Evolutionary conservation across 1,140 invertebrate species (phyloP), one percentile per base, ranked within the genome.

Genomic region (Philaenus spumarius): DNA sequence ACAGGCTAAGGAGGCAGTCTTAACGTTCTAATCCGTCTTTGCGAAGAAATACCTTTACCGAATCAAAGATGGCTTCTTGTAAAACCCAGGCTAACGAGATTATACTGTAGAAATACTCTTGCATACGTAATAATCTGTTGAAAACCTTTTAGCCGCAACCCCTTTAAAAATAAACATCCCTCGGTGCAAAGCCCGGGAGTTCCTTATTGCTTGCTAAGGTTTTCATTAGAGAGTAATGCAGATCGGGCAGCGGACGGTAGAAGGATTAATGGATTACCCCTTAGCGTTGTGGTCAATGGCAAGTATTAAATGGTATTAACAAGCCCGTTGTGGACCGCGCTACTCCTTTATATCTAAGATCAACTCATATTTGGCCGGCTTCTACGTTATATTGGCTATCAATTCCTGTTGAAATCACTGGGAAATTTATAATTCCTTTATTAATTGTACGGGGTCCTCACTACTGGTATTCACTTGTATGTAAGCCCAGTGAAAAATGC

Each of bases 61-160:
- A 63, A 63, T 63, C 62, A 63, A 63, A 63, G 39, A 59, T 63
- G 62, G 62, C 62, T 63, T 63, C 62, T 60, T 56, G 57, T 59
- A 60, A 58, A 58, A 61, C 61, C 58, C 55, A 58, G 34, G 42
- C 56, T 65, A 63, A 65, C 62, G 56, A 63, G 64, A 65, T 65
- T 65, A 65, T 63, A 58, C 63, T 63, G 62, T 59, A 65, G 61
- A 63, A 65, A 65, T 65, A 65, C 64, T 63, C 59, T 43, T 61
- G 62, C 58, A 62, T 62, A 65, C 60, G 62, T 62, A 62, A 65
- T 60, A 61, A 61, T 60, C 61, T 52, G 42, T 37, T 48, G 59
- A n/a, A 65, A 65, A 63, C 64, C 64, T 63, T 65, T 65, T 65
- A 64, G 51, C 53, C 24, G 15, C 37, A 30, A 45, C 22, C 60